Evolutionary conservation across 1,140 invertebrate species (phyloP).

Genomic region (Homarus americanus): DNA sequence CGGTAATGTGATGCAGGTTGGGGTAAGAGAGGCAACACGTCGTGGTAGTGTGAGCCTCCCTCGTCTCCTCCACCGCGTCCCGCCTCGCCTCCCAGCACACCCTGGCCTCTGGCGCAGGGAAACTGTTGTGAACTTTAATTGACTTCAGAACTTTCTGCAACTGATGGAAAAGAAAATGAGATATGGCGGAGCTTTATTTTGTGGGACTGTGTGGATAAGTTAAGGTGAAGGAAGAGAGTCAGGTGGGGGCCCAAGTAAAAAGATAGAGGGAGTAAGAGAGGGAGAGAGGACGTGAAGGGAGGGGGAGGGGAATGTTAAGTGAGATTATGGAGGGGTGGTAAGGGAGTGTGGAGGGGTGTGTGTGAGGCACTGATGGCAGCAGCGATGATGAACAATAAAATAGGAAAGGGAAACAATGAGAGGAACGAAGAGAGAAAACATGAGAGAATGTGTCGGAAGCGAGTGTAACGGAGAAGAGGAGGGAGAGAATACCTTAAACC

Average conservation of each 20-base stretch:
- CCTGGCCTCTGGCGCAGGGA: background rate
- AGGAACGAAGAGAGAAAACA: background rate
- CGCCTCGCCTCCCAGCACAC: background rate
- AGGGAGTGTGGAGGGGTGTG: background rate
- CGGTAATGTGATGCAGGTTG: background rate
- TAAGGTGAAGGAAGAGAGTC: conserved; percentile 11
- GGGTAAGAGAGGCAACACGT: background rate
- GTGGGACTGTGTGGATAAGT: background rate
- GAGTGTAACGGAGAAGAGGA: background rate
- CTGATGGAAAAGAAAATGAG: conserved; percentile 45
- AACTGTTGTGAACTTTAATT: conserved; percentile 42
- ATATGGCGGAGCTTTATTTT: conserved; percentile 25
- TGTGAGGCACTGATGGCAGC: background rate
- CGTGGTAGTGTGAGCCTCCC: background rate
- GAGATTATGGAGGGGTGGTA: background rate
- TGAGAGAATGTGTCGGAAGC: background rate
- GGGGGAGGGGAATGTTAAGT: background rate
- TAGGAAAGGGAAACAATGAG: background rate
- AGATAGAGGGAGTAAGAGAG: background rate
- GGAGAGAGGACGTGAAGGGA: conserved; percentile 4
- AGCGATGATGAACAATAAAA: background rate
- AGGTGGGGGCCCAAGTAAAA: too few species aligned
- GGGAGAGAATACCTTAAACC: too few species aligned
- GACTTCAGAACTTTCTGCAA: conserved; percentile 25
- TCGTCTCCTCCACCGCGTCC: background rate